These are phyloP conservation scores for Gymnobelideus leadbeateri DNA, from an alignment of 2,113 vertebrate species.

Conservation along the genomic window DNA sequence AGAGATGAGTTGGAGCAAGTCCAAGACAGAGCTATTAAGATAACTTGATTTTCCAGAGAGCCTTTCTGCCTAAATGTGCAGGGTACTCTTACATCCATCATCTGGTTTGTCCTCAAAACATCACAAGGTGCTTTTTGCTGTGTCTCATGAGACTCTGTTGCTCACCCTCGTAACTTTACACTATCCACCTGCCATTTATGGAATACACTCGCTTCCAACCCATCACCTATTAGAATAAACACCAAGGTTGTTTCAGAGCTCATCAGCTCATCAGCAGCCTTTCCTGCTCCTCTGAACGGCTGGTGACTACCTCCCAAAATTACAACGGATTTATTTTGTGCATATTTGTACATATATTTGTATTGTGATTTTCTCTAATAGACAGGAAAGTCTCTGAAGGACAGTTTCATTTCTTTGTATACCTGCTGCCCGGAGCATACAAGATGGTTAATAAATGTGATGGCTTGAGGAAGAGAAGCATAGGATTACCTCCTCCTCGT, in stretches of 20 bases:
- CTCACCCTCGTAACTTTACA: not conserved
- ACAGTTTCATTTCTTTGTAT: not conserved
- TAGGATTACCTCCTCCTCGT: not conserved
- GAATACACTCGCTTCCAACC: not conserved
- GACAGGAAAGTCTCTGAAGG: not conserved
- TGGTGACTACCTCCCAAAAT: not conserved
- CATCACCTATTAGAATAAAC: not conserved
- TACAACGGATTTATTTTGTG: not conserved
- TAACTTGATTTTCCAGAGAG: slow-evolving; percentile 18
- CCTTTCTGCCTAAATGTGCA: not conserved
- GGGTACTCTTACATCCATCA: not conserved
- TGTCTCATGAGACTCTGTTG: not conserved
- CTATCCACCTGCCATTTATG: not conserved
- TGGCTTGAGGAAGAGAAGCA: not conserved
- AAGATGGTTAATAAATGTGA: not conserved
- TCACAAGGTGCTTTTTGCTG: not conserved
- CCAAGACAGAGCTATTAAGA: not conserved
- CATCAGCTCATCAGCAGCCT: not conserved
- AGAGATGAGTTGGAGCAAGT: not conserved
- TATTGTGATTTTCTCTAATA: not conserved
- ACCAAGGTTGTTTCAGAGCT: not conserved
- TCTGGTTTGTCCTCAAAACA: not conserved
- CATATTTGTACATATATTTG: not conserved
- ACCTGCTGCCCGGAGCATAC: not conserved
- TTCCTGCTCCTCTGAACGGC: not conserved